phyloP scores from a whole-genome alignment of 1,140 invertebrate species.

The Mactra quadrangularis region DNA sequence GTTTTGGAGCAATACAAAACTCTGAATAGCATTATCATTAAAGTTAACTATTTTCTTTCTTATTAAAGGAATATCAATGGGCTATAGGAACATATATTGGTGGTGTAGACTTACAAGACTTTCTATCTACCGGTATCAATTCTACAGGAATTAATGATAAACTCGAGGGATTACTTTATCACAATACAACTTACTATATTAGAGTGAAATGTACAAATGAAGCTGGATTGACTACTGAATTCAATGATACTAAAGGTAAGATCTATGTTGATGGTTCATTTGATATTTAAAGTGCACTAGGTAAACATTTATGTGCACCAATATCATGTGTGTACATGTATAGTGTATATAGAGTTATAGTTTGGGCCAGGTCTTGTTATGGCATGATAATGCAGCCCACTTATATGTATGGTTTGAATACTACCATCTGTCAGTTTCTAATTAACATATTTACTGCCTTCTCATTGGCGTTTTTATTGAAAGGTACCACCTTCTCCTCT shows the following conservation, averaged over 20 bases:
- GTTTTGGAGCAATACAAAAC: too few species aligned
- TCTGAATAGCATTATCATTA: too few species aligned
- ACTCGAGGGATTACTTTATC: constrained; percentile 38
- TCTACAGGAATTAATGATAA: constrained; percentile 52
- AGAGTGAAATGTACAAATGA: constrained; percentile 59
- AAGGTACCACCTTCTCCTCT: too few species aligned
- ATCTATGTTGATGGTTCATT: constrained; percentile 13
- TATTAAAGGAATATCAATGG: constrained; percentile 67
- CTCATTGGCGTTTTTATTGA: too few species aligned
- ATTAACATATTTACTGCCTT: too few species aligned
- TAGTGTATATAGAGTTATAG: neutral
- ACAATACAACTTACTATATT: constrained; percentile 61
- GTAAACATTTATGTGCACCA: too few species aligned
- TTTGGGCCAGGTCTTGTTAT: too few species aligned
- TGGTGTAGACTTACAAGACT: constrained; percentile 43
- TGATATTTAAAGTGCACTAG: too few species aligned
- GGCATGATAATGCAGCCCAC: too few species aligned
- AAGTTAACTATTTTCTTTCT: too few species aligned
- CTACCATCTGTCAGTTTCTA: too few species aligned
- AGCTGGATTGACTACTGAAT: constrained; percentile 37
- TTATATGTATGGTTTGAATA: too few species aligned
- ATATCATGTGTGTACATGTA: neutral
- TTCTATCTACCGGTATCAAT: constrained; percentile 43
- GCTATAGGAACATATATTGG: constrained; percentile 56
- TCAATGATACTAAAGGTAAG: constrained; percentile 49